phyloP scores from a whole-genome alignment of 2,797 vertebrate species.

The Pangasius macronema region DNA sequence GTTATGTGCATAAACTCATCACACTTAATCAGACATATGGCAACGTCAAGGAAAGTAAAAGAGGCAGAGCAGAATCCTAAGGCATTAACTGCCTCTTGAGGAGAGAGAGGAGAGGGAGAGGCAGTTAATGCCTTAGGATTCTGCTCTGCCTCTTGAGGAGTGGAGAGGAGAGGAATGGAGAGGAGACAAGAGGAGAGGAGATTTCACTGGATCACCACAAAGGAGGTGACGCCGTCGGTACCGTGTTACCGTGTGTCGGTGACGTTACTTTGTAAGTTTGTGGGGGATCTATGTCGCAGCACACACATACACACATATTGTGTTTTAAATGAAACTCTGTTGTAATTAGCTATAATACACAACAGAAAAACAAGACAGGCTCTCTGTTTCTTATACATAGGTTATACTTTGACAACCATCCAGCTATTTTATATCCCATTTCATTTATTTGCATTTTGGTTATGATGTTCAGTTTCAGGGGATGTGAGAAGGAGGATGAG shows the following conservation, averaged over 20 bases:
- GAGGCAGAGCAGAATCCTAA: conserved; percentile 27
- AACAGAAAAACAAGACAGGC: background rate
- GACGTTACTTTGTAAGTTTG: too few species aligned
- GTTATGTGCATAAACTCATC: too few species aligned
- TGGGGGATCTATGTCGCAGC: too few species aligned
- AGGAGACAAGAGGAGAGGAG: conserved; percentile 27
- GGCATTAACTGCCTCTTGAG: background rate
- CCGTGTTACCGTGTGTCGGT: too few species aligned
- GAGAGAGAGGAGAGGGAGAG: conserved; percentile 18
- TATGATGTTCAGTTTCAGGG: background rate
- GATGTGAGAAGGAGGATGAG: too few species aligned
- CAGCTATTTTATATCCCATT: too few species aligned
- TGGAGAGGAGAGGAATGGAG: conserved; percentile 8
- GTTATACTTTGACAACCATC: background rate
- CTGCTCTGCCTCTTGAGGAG: too few species aligned
- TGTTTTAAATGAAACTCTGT: background rate
- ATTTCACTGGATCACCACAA: conserved; percentile 72
- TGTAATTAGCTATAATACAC: background rate
- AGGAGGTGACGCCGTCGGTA: too few species aligned
- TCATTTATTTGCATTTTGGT: background rate
- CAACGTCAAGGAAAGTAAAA: conserved; percentile 10
- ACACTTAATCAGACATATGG: conserved; percentile 24
- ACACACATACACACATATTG: conserved; percentile 16
- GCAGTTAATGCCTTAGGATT: too few species aligned
- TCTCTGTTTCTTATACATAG: background rate